Base-by-base conservation (phyloP, 1,140 invertebrate species). In the Triops cancriformis region DNA sequence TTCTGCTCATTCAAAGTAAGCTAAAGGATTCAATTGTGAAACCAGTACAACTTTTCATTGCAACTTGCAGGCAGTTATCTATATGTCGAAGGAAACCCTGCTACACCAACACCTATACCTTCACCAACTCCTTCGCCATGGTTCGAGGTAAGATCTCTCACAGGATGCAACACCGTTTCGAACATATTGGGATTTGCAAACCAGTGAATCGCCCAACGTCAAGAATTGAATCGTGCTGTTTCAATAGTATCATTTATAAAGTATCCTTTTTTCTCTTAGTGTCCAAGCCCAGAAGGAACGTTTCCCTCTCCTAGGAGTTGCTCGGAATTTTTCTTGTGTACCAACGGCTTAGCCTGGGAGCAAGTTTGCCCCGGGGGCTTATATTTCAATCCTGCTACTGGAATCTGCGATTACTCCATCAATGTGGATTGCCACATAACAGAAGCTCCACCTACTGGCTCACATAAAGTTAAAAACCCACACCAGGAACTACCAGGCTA, bases 261-360 rank as follows among this genome's bases (percentile, higher is more conserved):
- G n/a, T n/a, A n/a, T n/a, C n/a, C n/a, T 45, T 45, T 45, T 23
- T 64, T 18, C 18, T 11, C 2, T 64, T 23, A 76, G 74, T 76
- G 74, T 43, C 74, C 74, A 26, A 26, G 28, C 3, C 23, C 12
- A 12, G 74, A 76, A 42, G 74, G 74, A 9, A 18, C 42, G 12
- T 76, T 76, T 45, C 74, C 74, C 26, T 43, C 37, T 45, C 74
- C 74, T n/a, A 43, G 45, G n/a, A 43, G 31, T 31, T 76, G 74
- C 74, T 43, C 37, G 37, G 37, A 41, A 26, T 76, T 43, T 45
- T 76, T 76, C 74, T 45, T 43, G 10, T 76, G 74, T 45, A 76
- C 74, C 27, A 76, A 76, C 23, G 74, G 28, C 27, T 42, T 76
- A 26, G 26, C 74, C 28, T 76, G 74, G 74, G 45, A 27, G 41